These are phyloP conservation scores for Hemibagrus wyckioides DNA, from an alignment of 2,113 vertebrate genomes.

Conservation along the genomic window DNA sequence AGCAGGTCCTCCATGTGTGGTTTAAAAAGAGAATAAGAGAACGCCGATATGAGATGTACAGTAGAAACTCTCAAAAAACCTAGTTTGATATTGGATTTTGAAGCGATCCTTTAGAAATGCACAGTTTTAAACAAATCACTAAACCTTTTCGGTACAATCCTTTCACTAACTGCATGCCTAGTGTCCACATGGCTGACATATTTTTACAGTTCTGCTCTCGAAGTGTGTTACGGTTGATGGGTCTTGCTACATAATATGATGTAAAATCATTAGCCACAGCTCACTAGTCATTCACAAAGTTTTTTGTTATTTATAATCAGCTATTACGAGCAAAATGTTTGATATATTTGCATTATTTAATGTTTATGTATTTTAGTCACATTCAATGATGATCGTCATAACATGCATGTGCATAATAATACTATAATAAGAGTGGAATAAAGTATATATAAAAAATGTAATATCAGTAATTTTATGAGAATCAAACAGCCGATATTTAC, in stretches of 20 bases:
- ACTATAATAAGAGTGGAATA: not conserved
- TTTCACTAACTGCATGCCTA: not conserved
- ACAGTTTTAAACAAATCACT: too few relatives aligned
- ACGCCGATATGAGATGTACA: too few relatives aligned
- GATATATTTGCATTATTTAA: not conserved
- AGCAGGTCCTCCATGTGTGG: not conserved
- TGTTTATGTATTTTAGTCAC: not conserved
- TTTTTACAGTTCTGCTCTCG: not conserved
- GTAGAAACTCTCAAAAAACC: not conserved
- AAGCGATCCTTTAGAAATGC: not conserved
- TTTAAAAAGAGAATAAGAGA: not conserved
- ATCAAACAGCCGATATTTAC: not conserved
- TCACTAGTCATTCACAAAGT: not conserved
- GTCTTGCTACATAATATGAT: not conserved
- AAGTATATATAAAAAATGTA: not conserved
- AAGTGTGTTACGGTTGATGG: not conserved
- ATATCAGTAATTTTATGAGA: not conserved
- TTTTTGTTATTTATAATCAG: not conserved
- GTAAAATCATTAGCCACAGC: not conserved
- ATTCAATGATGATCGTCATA: not conserved
- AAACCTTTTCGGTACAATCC: not conserved
- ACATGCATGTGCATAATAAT: not conserved
- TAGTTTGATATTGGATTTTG: not conserved
- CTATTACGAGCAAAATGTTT: not conserved
- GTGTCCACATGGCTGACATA: not conserved